Conservation (phyloP, 2,888 invertebrate species). For the Tenthredo distinguenda region DNA sequence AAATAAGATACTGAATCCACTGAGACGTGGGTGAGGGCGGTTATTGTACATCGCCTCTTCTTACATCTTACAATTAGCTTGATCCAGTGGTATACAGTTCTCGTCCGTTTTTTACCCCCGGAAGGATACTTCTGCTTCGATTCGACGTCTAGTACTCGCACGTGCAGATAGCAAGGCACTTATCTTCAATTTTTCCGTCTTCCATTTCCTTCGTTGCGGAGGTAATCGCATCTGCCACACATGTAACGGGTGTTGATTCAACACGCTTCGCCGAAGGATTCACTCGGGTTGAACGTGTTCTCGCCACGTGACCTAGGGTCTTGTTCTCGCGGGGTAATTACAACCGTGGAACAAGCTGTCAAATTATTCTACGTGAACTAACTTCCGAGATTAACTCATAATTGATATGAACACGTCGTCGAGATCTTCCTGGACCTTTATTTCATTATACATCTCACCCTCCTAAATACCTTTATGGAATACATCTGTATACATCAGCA, state of each 20-base stretch:
- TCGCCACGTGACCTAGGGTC: constrained; percentile 29
- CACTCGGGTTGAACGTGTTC: neutral
- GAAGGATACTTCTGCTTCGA: neutral
- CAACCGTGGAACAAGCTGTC: constrained; percentile 23
- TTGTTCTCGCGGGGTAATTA: constrained; percentile 25
- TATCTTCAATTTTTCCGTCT: constrained; percentile 39
- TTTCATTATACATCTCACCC: neutral
- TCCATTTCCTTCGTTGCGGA: constrained; percentile 12
- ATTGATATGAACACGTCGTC: neutral
- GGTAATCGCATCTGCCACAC: constrained; percentile 44
- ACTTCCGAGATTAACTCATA: neutral
- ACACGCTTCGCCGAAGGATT: constrained; percentile 25
- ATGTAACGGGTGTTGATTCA: constrained; percentile 37
- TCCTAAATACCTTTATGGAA: neutral
- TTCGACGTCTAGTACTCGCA: constrained; percentile 19
- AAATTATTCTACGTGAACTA: constrained; percentile 24
- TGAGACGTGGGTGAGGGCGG: neutral
- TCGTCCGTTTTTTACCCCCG: neutral
- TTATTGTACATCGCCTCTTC: constrained; percentile 1
- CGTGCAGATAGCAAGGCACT: constrained; percentile 38
- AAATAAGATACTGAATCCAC: neutral
- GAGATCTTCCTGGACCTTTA: neutral
- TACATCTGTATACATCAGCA: no score
- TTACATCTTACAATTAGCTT: constrained; percentile 21
- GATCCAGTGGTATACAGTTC: constrained; percentile 23